These are phyloP conservation scores for Belonocnema kinseyi DNA, from an alignment of 1,140 invertebrate species.

Conservation along the genomic window DNA sequence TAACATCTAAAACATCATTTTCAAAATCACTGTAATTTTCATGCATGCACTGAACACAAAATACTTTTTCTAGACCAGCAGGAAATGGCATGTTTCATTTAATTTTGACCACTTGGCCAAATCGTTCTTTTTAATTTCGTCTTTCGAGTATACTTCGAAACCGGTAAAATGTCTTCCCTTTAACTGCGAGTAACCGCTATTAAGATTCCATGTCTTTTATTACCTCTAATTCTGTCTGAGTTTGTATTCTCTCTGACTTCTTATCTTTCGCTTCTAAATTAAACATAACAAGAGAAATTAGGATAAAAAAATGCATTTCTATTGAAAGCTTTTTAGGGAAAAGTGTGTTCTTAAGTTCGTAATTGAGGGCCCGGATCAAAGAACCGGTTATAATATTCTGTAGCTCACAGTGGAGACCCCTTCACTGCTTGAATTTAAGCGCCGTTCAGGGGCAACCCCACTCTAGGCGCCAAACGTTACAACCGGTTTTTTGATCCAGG, in stretches of 20 bases:
- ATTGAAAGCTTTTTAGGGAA: background rate
- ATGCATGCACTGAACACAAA: background rate
- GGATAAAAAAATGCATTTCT: background rate
- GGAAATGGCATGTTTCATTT: constrained; percentile 22
- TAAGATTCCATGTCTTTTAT: constrained; percentile 27
- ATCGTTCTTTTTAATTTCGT: constrained; percentile 22
- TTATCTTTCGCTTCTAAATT: constrained; percentile 11
- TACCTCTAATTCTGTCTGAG: constrained; percentile 7
- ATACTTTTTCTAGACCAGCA: background rate
- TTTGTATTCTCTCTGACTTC: background rate
- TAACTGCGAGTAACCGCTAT: constrained; percentile 11
- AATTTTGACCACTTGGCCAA: constrained; percentile 19
- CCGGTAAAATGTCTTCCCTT: constrained; percentile 8
- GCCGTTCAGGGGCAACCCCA: too few species aligned
- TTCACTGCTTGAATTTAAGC: too few species aligned
- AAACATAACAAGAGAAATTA: constrained; percentile 18
- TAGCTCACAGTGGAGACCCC: too few species aligned
- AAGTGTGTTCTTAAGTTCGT: background rate
- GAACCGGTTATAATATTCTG: too few species aligned
- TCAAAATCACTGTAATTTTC: constrained; percentile 29
- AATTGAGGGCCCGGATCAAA: background rate
- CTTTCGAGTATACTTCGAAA: background rate
- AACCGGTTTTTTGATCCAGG: too few species aligned
- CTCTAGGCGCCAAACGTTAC: too few species aligned
- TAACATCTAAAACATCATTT: background rate